Conservation (phyloP, 2,797 vertebrate genomes). For the Channa striata region DNA sequence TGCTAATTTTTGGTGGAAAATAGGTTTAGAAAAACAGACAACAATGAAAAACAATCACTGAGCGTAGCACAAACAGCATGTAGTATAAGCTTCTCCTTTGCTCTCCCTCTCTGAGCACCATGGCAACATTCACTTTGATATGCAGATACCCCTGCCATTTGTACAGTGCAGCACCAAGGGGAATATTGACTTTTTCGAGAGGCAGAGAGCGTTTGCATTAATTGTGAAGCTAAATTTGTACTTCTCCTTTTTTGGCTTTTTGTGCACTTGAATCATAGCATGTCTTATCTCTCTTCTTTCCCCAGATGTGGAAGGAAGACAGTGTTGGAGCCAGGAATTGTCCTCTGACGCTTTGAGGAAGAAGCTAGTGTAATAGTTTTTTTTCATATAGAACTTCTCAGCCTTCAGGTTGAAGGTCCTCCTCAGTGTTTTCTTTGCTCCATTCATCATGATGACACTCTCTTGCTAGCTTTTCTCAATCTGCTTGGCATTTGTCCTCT, state of each 20-base stretch:
- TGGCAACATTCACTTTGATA: slow-evolving; percentile 81
- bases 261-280: slow-evolving; percentile 44
- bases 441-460: slow-evolving; percentile 35
- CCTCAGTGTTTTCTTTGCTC: slow-evolving; percentile 2
- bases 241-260: slow-evolving; percentile 13
- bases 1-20: slow-evolving; percentile 45
- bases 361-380: slow-evolving; percentile 14
- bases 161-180: slow-evolving; percentile 63
- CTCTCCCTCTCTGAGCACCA: slow-evolving; percentile 53
- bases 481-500: slow-evolving; percentile 4
- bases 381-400: slow-evolving; percentile 38
- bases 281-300: slow-evolving; percentile 43
- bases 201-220: slow-evolving; percentile 59
- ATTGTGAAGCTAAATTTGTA: slow-evolving; percentile 58
- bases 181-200: slow-evolving; percentile 77
- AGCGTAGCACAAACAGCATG: slow-evolving; percentile 55
- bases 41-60: slow-evolving; percentile 68
- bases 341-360: slow-evolving; percentile 47
- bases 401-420: slow-evolving; percentile 23
- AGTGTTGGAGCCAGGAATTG: slow-evolving; percentile 34
- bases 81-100: slow-evolving; percentile 47
- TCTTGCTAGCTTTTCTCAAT: slow-evolving; percentile 34
- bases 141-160: slow-evolving; percentile 74
- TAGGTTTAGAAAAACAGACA: slow-evolving; percentile 28
- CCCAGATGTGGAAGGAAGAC: slow-evolving; percentile 71